Evolutionary conservation across 53 echinoderm and acorn worm species (phyloP).

Genomic region (Apostichopus leukothele): DNA sequence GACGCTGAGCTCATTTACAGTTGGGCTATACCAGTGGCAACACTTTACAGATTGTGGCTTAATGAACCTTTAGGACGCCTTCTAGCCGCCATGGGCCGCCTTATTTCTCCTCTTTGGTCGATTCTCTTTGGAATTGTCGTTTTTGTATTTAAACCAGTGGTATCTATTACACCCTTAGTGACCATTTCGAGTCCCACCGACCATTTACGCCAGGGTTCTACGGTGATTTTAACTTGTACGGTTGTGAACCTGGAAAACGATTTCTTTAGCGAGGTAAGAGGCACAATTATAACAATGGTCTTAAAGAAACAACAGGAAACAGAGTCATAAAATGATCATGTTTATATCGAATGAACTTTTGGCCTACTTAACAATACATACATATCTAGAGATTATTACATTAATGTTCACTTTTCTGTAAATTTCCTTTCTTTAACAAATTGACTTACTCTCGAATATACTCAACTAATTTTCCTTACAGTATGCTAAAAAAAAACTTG

Average conservation of each 20-base stretch:
- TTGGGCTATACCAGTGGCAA: neutral
- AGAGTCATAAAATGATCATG: too few relatives aligned
- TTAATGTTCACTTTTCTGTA: too few relatives aligned
- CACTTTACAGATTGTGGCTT: neutral
- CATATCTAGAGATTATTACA: too few relatives aligned
- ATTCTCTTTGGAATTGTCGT: neutral
- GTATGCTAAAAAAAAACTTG: too few relatives aligned
- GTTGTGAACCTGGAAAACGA: conserved; percentile 22
- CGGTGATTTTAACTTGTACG: conserved; percentile 36
- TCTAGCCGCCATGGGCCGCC: conserved; percentile 15
- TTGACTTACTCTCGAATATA: too few relatives aligned
- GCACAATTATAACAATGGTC: too few relatives aligned
- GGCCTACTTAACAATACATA: too few relatives aligned
- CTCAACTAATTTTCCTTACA: too few relatives aligned
- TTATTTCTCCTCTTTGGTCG: neutral
- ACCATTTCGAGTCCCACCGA: conserved; percentile 38
- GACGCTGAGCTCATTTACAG: conserved; percentile 5
- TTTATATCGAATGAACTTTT: too few relatives aligned
- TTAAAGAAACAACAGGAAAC: too few relatives aligned
- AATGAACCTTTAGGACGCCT: neutral
- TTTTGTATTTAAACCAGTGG: neutral
- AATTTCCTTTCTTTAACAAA: too few relatives aligned
- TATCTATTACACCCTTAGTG: conserved; percentile 20
- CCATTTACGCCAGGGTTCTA: conserved; percentile 38
- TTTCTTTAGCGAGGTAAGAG: conserved; percentile 7